A percentile compares a stretch with the other conserved stretches of the same genome.
Conservation (phyloP, 2,113 vertebrate genomes). For the Nanger granti region DNA sequence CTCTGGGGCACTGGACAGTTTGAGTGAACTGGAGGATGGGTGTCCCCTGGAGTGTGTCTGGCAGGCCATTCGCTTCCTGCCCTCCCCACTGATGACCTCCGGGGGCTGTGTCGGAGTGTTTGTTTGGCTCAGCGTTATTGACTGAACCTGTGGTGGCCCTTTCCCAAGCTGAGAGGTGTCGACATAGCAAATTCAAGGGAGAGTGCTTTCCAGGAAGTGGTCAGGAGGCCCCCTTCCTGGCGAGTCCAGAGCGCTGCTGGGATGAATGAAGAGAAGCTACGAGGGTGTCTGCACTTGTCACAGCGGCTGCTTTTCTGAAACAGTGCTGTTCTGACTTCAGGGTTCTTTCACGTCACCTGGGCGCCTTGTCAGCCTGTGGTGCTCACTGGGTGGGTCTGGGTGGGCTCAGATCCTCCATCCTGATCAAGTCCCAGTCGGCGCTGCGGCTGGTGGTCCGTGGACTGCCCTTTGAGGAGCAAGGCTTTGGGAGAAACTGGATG, state of each 20-base stretch:
- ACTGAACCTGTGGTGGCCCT: background rate
- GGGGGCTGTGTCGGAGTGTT: rapidly evolving
- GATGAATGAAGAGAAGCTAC: rapidly evolving
- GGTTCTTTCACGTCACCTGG: rapidly evolving
- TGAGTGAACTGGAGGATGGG: background rate
- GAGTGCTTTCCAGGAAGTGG: background rate
- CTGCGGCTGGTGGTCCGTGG: background rate
- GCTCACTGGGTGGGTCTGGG: background rate
- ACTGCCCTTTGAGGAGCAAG: rapidly evolving
- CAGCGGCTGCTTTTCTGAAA: background rate
- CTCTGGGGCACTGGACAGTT: rapidly evolving
- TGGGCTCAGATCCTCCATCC: background rate
- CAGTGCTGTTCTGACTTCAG: background rate
- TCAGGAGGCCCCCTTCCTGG: background rate
- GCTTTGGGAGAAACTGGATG: background rate
- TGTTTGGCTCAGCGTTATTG: background rate
- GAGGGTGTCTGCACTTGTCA: background rate
- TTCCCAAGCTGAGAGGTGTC: background rate
- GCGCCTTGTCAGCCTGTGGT: rapidly evolving
- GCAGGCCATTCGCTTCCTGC: background rate
- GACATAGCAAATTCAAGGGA: too few relatives aligned
- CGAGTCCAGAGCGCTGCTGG: rapidly evolving
- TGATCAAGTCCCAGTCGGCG: background rate
- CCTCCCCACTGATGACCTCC: background rate
- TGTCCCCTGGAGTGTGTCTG: rapidly evolving